Base-by-base conservation (phyloP, 1,140 invertebrate genomes). In the Papilio polytes region DNA sequence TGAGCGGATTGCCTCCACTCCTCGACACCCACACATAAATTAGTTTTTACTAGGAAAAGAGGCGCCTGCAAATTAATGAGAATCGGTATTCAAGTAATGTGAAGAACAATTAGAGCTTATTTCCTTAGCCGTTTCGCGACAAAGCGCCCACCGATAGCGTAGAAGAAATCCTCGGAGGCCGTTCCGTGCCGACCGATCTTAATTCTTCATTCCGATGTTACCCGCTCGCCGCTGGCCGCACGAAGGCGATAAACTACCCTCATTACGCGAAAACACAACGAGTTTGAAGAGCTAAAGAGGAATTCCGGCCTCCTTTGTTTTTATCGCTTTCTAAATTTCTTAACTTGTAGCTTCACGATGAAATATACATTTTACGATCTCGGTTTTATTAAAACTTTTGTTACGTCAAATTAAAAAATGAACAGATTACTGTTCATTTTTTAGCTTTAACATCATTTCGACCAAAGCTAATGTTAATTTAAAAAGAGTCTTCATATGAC, bases 241-340 rank as follows among this genome's bases (percentile, higher is more conserved):
- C 82, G 82, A 83, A 80, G 56, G 82, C 82, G 80, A 83, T 83
- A 83, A 83, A 83, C 51, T 79, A 79, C 82, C 80, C 80, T 79
- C 80, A 78, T 83, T 83, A 80, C 82, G 66, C 78, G 80, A 76
- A 81, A 83, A 83, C 73, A 83, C 70, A 74, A 80, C 80, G 82
- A 80, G 76, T 83, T 79, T 83, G 82, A 78, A 76, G 63, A 83
- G 82, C 76, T 83, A 83, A 83, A 83, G 80, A 83, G 76, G 51
- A 80, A 80, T 83, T 81, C 80, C 80, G 82, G 82, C 80, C 80
- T 66, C 66, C 72, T 83, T 83, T 83, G 78, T 78, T 83, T 83
- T 83, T 83, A 80, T 78, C 74, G 80, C 80, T 79, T 70, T 81
- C 82, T 77, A 80, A 80, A 83, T 80, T 80, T 83, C 80, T 80